Evolutionary conservation across 2,113 vertebrate species (phyloP), one percentile per base, ranked within the genome.

Genomic region (Petaurus breviceps): DNA sequence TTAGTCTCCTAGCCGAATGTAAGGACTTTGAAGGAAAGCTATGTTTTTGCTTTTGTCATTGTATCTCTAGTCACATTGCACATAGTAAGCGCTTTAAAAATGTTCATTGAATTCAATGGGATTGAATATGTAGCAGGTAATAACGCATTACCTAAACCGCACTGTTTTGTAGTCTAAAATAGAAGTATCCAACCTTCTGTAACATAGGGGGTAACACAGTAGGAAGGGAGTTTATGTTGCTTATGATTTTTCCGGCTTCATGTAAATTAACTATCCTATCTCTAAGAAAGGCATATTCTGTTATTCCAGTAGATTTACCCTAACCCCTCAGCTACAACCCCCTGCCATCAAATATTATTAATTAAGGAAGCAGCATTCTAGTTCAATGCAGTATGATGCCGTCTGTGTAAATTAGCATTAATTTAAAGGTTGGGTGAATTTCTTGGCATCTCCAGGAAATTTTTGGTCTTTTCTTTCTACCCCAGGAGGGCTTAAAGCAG

Each of bases 361-460:
- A 84, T 84, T 84, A 84, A 84, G n/a, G 68, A 43, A 84, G 19
- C 68, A 43, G 19, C 7, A 43, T 84, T 84, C 16, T n/a, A n/a
- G 37, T 84, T n/a, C 37, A 84, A 84, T 84, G n/a, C n/a, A 84
- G n/a, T 84, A 43, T 43, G 68, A 43, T 84, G n/a, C 8, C 8
- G 8, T 16, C n/a, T 46, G 51, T 8, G 51, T 1, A 28, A 90
- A n/a, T 46, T 37, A 0, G 24, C 0, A 0, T 0, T 51, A 8
- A 22, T 43, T 0, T 12, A 57, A 51, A 93, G 91, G 51, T 54
- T 1, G 14, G 54, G 28, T 51, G 43, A 4, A 49, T 61, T 92
- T 46, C 19, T 11, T 1, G 0, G 23, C 1, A 25, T 51, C 28
- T 43, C 1, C 8, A 19, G 52, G 93, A 23, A 91, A 68, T 31